Conservation (phyloP, 2,888 invertebrate species). For the Bruchidius siliquastri region DNA sequence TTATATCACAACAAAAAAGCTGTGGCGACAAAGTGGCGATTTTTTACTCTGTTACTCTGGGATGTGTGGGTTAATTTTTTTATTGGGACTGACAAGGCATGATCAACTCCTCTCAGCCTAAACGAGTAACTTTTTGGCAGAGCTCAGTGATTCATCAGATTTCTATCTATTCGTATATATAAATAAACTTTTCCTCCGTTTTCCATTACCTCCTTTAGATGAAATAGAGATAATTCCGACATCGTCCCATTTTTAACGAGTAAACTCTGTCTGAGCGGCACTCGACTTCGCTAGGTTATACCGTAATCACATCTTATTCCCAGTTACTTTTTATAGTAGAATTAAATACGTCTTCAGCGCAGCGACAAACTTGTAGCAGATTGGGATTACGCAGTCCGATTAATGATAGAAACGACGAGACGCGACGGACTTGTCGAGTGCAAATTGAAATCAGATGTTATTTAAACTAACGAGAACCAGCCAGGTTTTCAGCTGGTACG, state of each 20-base stretch:
- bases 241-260: background rate
- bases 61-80: too few species aligned
- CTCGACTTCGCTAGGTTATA: background rate
- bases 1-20: too few species aligned
- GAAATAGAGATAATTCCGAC: background rate
- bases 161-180: too few species aligned
- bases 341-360: background rate
- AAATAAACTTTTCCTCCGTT: too few species aligned
- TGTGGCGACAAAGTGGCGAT: too few species aligned
- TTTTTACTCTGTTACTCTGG: too few species aligned
- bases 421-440: slow-evolving; percentile 4
- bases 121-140: too few species aligned
- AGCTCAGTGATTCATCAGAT: too few species aligned
- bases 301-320: background rate
- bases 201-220: background rate
- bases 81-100: too few species aligned
- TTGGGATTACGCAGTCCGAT: background rate
- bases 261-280: background rate
- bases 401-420: background rate
- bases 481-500: slow-evolving; percentile 11
- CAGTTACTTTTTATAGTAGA: background rate
- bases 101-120: too few species aligned
- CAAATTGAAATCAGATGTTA: slow-evolving; percentile 25
- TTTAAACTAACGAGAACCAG: slow-evolving; percentile 18
- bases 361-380: background rate